phyloP scores from a whole-genome alignment of 2,888 invertebrate genomes.

The Aphidius colemani region DNA sequence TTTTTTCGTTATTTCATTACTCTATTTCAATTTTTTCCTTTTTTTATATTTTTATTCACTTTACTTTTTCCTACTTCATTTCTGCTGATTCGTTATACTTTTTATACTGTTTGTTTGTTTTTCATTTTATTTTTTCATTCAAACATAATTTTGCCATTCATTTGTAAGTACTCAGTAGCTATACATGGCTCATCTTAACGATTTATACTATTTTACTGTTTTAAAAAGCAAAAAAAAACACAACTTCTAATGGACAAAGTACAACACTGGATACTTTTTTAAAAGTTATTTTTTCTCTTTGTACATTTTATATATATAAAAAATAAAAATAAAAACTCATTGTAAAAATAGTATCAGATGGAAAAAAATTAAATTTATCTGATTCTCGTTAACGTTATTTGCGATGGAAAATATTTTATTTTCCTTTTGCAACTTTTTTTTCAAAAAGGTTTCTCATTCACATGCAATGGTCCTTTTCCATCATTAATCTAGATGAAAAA shows the following conservation, averaged over 20 bases:
- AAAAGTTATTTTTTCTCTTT: neutral
- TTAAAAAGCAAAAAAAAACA: neutral
- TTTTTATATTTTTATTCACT: neutral
- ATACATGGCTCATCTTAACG: constrained; percentile 3
- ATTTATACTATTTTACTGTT: constrained; percentile 14
- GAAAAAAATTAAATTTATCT: constrained; percentile 2
- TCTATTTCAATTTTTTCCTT: neutral
- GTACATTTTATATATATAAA: neutral
- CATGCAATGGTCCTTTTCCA: too few relatives aligned
- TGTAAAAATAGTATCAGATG: neutral
- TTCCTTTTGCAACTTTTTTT: too few relatives aligned
- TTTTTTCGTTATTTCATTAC: constrained; percentile 1
- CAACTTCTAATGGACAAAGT: too few relatives aligned
- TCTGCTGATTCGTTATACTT: neutral
- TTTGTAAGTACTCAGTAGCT: constrained; percentile 24
- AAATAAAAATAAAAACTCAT: neutral
- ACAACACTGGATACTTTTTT: too few relatives aligned
- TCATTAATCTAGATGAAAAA: too few relatives aligned
- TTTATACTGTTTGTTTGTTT: neutral
- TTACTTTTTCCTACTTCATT: neutral
- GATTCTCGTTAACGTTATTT: too few relatives aligned
- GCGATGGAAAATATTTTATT: too few relatives aligned
- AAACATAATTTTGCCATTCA: constrained; percentile 46
- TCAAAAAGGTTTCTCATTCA: too few relatives aligned
- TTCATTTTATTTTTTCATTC: constrained; percentile 30